Conservation (phyloP, 2,113 vertebrate species). For the Stictonetta naevosa region DNA sequence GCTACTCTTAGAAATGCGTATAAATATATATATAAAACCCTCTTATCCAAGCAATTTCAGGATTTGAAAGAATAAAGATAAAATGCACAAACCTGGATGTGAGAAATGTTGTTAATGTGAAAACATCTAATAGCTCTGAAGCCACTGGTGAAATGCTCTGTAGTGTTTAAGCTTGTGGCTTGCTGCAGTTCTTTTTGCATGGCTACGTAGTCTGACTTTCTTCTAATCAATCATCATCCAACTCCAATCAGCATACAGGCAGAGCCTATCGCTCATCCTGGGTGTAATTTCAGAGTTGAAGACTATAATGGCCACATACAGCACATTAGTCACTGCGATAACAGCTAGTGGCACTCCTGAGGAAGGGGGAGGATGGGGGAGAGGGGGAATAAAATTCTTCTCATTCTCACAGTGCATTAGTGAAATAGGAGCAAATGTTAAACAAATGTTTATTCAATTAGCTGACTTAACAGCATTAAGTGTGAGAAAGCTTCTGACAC, state of each 20-base stretch:
- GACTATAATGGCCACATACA: conserved; percentile 65
- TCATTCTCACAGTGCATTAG: conserved; percentile 54
- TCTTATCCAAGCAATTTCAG: conserved; percentile 95
- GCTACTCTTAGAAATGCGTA: conserved; percentile 86
- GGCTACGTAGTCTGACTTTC: conserved; percentile 63
- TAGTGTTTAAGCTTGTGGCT: conserved; percentile 69
- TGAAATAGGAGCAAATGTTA: conserved; percentile 64
- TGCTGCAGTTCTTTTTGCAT: conserved; percentile 63
- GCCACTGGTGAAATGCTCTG: conserved; percentile 64
- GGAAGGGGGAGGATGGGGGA: background rate
- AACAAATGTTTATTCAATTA: conserved; percentile 73
- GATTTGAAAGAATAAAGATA: conserved; percentile 98
- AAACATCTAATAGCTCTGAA: conserved; percentile 76
- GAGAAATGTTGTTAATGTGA: conserved; percentile 80
- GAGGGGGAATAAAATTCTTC: conserved; percentile 48
- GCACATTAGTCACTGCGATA: conserved; percentile 54
- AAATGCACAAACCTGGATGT: conserved; percentile 85
- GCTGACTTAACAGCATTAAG: conserved; percentile 43
- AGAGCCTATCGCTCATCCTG: conserved; percentile 73
- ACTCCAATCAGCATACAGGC: conserved; percentile 71
- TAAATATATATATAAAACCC: conserved; percentile 73
- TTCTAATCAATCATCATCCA: conserved; percentile 78
- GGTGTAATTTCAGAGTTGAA: conserved; percentile 72
- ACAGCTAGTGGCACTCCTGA: conserved; percentile 49
- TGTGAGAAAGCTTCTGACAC: conserved; percentile 53